Evolutionary conservation across 2,113 vertebrate species (phyloP), one percentile per base, ranked within the genome.

Genomic region (Crotalus helleri): DNA sequence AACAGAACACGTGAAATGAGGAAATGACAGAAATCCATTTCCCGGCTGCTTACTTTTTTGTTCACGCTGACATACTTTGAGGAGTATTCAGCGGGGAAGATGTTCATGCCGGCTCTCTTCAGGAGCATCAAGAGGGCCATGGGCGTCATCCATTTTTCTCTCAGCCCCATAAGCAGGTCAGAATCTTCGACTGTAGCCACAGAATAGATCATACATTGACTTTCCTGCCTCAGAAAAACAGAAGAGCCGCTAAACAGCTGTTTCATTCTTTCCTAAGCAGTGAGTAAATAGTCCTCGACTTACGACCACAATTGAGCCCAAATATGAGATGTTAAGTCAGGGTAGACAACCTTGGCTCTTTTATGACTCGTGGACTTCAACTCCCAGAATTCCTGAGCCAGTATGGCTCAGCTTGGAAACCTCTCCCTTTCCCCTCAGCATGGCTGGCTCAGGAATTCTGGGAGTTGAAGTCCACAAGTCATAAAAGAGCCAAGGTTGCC

Each of bases 1-100:
- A 91, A 85, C 13, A 0, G 53, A 7, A 23, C 8, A 2, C 7
- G 1, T 46, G 10, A 13, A 26, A 12, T 24, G 46, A 87, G 46
- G 6, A 58, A 49, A 24, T 2, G 12, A 59, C 17, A 12, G 19
- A n/a, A 33, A 13, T 11, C 0, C 2, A 0, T 49, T n/a, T 3
- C 23, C 11, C 0, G 15, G 11, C 49, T 3, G n/a, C 96, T 96
- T 92, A 98, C 98, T 98, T 99, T 99, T 4, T 91, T 49, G 15
- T 95, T 97, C 90, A 95, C 58, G 26, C 93, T 89, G 93, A 98
- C 96, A 0, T 98, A 99, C 58, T 97, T 97, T 89, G 98, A 96
- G 0, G 99, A 98, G 95, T 97, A 44, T 24, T 97, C 96, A 0
- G 96, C 97, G 1, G 99, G 98, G 93, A 99, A 99, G 94, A 99